Evolutionary conservation across 1,140 invertebrate genomes (phyloP).

Genomic region (Lasaia peninsularis): DNA sequence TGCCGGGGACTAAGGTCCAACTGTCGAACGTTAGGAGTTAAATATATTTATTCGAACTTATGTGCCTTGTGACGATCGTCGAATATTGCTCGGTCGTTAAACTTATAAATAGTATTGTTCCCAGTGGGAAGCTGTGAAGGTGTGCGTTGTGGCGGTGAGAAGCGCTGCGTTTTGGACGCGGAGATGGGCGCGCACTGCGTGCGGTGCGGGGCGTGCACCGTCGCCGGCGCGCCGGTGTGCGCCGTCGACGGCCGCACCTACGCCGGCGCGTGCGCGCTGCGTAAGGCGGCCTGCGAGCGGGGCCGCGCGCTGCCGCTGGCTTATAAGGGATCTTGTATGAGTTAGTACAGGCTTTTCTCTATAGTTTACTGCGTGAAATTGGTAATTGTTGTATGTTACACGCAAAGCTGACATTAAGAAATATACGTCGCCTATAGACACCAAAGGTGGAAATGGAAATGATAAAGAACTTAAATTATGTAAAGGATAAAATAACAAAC

Average conservation of each 20-base stretch:
- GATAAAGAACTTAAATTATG: no score
- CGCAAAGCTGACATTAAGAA: no score
- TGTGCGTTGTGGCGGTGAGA: constrained; percentile 87
- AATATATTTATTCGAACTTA: no score
- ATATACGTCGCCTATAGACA: no score
- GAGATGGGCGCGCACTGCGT: constrained; percentile 91
- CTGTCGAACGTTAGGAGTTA: no score
- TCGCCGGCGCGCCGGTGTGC: constrained; percentile 84
- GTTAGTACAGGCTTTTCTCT: constrained; percentile 28
- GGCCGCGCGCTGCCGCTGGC: constrained; percentile 90
- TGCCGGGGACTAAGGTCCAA: no score
- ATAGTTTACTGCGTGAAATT: background rate
- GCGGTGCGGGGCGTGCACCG: constrained; percentile 84
- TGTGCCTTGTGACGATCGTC: no score
- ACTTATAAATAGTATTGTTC: constrained; percentile 19
- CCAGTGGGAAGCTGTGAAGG: constrained; percentile 85
- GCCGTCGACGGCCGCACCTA: constrained; percentile 93
- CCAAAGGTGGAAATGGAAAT: no score
- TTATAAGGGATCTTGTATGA: constrained; percentile 88
- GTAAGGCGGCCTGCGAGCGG: constrained; percentile 87
- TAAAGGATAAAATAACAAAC: no score
- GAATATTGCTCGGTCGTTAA: no score
- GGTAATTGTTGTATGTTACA: no score
- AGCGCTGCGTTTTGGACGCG: constrained; percentile 91
- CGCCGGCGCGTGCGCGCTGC: constrained; percentile 89